Conservation (phyloP, 2,888 invertebrate genomes). For the Tenthredo scrophulariae region DNA sequence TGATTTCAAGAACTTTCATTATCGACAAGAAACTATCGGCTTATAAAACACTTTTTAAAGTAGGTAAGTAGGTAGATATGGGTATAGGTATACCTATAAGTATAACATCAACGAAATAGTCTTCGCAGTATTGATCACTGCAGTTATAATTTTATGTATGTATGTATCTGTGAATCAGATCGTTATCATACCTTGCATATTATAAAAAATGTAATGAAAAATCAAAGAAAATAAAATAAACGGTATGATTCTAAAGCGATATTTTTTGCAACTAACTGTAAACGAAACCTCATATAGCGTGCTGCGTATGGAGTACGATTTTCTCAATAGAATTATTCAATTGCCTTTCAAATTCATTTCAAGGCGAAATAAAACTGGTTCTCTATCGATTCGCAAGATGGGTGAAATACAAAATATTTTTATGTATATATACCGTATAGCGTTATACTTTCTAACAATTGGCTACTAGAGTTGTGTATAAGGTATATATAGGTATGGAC, state of each 20-base stretch:
- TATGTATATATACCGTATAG: background rate
- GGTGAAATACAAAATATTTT: conserved; percentile 6
- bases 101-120: background rate
- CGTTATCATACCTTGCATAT: too few relatives aligned
- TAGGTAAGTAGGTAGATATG: background rate
- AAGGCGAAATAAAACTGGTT: conserved; percentile 43
- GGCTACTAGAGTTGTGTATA: background rate
- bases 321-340: background rate
- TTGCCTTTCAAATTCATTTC: conserved; percentile 48
- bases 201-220: background rate
- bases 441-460: conserved; percentile 24
- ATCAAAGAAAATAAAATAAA: background rate
- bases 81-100: background rate
- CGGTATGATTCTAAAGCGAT: background rate
- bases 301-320: background rate
- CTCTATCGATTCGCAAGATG: background rate
- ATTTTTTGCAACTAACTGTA: background rate
- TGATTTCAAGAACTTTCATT: conserved; percentile 29
- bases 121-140: background rate
- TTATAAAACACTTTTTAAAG: conserved; percentile 23
- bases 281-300: background rate
- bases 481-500: background rate
- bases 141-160: background rate
- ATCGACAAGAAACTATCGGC: conserved; percentile 7
- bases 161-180: too few relatives aligned